These are phyloP conservation scores for Coluber constrictor DNA, from an alignment of 2,797 vertebrate genomes.

Conservation along the genomic window DNA sequence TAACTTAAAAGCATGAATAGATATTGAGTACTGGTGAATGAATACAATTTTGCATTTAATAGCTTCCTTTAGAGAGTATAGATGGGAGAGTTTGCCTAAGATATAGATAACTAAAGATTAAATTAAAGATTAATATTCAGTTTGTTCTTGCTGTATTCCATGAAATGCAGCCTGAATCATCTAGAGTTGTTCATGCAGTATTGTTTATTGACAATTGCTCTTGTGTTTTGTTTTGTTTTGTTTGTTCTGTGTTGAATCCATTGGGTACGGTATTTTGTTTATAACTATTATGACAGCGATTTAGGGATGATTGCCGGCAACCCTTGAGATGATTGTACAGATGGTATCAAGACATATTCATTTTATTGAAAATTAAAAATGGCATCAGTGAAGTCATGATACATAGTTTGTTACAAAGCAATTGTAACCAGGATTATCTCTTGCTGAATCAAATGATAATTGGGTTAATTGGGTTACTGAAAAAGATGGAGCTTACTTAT, in stretches of 20 bases:
- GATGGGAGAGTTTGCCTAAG: neutral
- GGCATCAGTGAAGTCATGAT: neutral
- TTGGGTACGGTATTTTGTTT: constrained; percentile 6
- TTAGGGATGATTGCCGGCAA: constrained; percentile 23
- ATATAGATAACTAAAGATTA: neutral
- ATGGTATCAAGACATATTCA: neutral
- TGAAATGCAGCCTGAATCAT: neutral
- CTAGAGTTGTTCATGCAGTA: neutral
- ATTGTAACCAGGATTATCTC: neutral
- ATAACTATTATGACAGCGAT: neutral
- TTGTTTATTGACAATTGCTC: neutral
- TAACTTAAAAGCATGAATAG: neutral
- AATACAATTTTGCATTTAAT: neutral
- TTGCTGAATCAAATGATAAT: neutral
- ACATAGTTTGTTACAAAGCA: neutral
- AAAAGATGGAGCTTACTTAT: neutral
- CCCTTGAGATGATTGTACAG: constrained; percentile 5
- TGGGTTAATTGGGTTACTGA: neutral
- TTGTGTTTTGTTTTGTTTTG: neutral
- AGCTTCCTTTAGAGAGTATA: neutral
- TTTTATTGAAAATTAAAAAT: neutral
- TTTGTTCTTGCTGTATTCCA: neutral
- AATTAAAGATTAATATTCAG: neutral
- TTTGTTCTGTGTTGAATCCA: neutral
- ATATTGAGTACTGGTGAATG: neutral